Conservation (phyloP, 2,113 vertebrate genomes). For the Apodemus speciosus region DNA sequence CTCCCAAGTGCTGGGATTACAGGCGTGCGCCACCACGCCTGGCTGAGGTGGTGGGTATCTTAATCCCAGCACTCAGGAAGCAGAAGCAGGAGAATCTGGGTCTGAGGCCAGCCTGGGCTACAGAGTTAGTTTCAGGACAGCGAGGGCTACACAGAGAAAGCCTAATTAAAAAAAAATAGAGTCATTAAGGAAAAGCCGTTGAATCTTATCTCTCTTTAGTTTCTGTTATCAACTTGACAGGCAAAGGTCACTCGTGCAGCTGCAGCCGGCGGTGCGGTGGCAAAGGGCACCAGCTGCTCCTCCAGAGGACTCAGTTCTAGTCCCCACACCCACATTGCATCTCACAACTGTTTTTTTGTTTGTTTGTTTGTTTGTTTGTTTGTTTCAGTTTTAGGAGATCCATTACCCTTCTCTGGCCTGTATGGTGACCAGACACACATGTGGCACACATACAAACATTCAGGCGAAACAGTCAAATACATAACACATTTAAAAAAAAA, state of each 20-base stretch:
- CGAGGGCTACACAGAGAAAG: background rate
- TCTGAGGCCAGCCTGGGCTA: background rate
- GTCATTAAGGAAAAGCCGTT: background rate
- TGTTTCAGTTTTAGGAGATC: background rate
- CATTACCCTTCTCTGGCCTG: background rate
- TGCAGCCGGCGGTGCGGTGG: fast-evolving
- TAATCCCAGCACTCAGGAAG: background rate
- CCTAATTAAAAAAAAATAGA: background rate
- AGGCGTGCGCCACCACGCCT: too few relatives aligned
- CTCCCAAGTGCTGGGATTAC: too few relatives aligned
- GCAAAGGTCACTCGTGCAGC: background rate
- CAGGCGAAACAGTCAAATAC: background rate
- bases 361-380: too few relatives aligned
- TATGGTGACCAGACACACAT: background rate
- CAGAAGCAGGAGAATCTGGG: background rate
- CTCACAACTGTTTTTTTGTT: background rate
- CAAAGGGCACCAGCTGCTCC: background rate
- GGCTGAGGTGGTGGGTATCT: background rate
- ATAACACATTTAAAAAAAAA: background rate
- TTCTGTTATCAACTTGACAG: background rate
- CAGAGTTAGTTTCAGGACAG: background rate
- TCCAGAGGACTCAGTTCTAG: background rate
- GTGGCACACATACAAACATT: background rate
- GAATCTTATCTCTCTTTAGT: background rate
- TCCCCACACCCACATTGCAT: background rate